These are phyloP conservation scores for Rutilus rutilus DNA, from an alignment of 2,113 vertebrate species.

Conservation along the genomic window DNA sequence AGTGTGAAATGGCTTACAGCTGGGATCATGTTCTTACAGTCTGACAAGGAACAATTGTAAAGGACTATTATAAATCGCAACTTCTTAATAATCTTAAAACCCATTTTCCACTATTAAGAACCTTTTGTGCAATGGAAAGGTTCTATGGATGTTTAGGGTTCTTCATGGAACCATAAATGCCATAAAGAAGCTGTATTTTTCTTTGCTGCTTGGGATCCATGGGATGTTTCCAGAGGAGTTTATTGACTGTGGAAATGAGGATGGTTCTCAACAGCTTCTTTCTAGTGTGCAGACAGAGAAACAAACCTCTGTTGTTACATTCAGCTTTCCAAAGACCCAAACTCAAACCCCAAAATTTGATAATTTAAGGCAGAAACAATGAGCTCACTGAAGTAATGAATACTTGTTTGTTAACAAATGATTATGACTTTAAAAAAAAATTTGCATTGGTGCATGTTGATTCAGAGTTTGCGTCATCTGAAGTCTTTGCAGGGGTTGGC, in stretches of 20 bases:
- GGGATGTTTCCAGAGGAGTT: background rate
- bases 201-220: slow-evolving; percentile 11
- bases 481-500: too few species aligned
- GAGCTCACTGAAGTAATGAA: too few species aligned
- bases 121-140: background rate
- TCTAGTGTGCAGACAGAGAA: background rate
- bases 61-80: background rate
- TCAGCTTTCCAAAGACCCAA: background rate
- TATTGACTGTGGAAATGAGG: background rate
- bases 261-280: background rate
- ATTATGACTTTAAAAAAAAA: too few species aligned
- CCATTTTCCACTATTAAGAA: background rate
- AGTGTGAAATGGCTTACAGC: too few species aligned
- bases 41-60: too few species aligned
- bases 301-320: background rate
- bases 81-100: background rate
- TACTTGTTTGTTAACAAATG: too few species aligned
- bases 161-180: background rate
- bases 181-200: background rate
- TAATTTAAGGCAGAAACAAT: too few species aligned
- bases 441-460: too few species aligned
- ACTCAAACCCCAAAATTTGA: too few species aligned
- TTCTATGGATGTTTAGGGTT: background rate
- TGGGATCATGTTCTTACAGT: too few species aligned
- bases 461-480: too few species aligned